A percentile compares a stretch with the other conserved stretches of the same genome.
phyloP scores from a whole-genome alignment of 2,797 vertebrate species.

The Alca torda region DNA sequence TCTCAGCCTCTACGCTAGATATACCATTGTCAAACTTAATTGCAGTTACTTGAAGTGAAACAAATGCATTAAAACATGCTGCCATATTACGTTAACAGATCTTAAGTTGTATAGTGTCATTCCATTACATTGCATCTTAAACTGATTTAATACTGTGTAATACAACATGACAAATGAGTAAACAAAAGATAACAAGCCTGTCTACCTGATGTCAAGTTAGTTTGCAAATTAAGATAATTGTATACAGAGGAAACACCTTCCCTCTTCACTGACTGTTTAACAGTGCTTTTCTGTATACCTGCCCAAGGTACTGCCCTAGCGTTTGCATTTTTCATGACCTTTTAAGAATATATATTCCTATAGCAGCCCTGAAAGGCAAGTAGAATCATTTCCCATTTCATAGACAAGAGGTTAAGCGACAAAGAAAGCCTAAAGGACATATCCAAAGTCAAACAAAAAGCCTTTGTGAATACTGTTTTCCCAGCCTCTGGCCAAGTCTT shows the following conservation, averaged over 20 bases:
- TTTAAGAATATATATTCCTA: fast-evolving
- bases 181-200: background rate
- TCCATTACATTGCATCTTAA: background rate
- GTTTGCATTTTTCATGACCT: background rate
- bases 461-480: background rate
- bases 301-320: background rate
- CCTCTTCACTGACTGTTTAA: background rate
- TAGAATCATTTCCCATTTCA: background rate
- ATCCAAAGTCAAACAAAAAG: background rate
- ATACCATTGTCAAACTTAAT: background rate
- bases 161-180: background rate
- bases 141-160: background rate
- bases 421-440: background rate
- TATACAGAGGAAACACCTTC: background rate
- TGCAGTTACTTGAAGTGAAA: background rate
- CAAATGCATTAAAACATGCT: constrained; percentile 4
- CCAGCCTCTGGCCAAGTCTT: background rate
- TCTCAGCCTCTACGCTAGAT: background rate
- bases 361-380: background rate
- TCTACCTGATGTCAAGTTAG: background rate
- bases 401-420: background rate
- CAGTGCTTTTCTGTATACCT: background rate
- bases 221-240: background rate
- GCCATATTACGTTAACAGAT: background rate
- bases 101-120: background rate